These are phyloP conservation scores for Colaptes auratus DNA, from an alignment of 2,113 vertebrate species.

Conservation along the genomic window DNA sequence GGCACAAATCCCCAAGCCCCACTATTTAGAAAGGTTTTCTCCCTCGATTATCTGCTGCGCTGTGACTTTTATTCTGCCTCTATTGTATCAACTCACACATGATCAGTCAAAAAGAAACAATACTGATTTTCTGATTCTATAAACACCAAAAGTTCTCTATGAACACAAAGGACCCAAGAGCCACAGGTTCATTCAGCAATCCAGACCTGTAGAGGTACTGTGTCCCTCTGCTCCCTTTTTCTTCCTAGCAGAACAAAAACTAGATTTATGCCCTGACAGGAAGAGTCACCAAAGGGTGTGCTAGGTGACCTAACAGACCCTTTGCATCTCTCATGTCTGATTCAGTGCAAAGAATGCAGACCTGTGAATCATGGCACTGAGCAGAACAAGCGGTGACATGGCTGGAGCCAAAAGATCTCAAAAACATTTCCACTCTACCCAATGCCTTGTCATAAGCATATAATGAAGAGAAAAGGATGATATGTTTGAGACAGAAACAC, in stretches of 20 bases:
- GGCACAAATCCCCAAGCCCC: neutral
- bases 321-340: neutral
- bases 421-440: neutral
- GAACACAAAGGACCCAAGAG: neutral
- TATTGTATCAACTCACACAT: neutral
- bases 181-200: neutral
- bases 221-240: neutral
- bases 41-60: neutral
- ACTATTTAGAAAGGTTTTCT: neutral
- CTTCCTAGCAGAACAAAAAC: neutral
- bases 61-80: neutral
- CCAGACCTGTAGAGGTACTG: neutral
- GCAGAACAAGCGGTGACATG: neutral
- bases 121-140: neutral
- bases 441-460: neutral
- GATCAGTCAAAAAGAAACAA: neutral
- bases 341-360: slow-evolving; percentile 30
- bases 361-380: neutral
- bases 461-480: neutral
- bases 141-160: neutral
- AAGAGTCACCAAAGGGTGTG: neutral
- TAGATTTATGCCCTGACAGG: neutral
- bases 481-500: neutral
- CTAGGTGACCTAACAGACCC: neutral
- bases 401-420: neutral